phyloP scores from a whole-genome alignment of 2,888 invertebrate species.

The Nezara viridula region DNA sequence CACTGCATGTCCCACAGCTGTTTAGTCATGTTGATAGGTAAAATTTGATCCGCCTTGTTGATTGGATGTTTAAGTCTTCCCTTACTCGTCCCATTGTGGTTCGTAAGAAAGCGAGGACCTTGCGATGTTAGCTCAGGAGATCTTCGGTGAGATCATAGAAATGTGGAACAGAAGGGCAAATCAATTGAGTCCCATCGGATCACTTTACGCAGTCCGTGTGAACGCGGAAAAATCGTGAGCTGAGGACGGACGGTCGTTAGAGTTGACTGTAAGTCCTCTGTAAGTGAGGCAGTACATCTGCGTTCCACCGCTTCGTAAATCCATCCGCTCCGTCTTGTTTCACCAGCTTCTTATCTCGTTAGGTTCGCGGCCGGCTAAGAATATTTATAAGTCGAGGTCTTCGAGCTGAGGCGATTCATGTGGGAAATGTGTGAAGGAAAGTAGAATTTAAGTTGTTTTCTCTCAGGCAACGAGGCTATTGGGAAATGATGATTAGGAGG shows the following conservation, averaged over 20 bases:
- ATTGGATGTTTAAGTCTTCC: too few relatives aligned
- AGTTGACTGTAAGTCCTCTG: neutral
- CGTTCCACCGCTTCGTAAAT: neutral
- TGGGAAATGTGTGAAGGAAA: conserved; percentile 1
- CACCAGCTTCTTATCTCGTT: conserved; percentile 45
- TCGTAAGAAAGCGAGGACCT: too few relatives aligned
- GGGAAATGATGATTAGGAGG: neutral
- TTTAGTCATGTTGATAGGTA: too few relatives aligned
- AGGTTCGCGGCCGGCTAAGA: neutral
- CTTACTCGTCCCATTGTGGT: too few relatives aligned
- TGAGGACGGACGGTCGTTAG: conserved; percentile 38
- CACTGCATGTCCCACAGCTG: too few relatives aligned
- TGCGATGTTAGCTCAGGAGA: too few relatives aligned
- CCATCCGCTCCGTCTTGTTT: conserved; percentile 31
- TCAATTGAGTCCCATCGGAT: neutral
- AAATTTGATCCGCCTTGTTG: too few relatives aligned
- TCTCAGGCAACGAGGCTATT: neutral
- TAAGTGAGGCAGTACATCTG: conserved; percentile 28
- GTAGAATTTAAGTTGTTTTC: conserved; percentile 25
- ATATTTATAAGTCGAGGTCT: conserved; percentile 36
- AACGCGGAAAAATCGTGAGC: conserved; percentile 27
- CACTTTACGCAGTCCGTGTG: conserved; percentile 36
- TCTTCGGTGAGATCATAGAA: neutral
- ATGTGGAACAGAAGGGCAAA: neutral
- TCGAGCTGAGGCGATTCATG: neutral